Evolutionary conservation across 2,888 invertebrate genomes (phyloP).

Genomic region (Metellina segmentata): DNA sequence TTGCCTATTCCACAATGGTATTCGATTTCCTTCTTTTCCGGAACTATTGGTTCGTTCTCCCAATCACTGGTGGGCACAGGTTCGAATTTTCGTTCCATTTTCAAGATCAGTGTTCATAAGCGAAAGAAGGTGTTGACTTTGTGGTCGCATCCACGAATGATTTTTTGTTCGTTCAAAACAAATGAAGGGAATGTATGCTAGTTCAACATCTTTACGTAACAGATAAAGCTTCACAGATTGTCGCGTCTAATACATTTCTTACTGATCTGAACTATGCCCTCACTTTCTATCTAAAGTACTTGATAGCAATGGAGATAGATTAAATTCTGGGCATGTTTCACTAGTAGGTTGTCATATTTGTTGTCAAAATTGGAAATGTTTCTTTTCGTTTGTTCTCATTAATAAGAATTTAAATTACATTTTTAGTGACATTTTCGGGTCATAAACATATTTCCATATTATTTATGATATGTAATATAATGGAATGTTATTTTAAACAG

Average conservation of each 20-base stretch:
- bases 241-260: background rate
- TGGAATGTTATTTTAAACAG: too few species aligned
- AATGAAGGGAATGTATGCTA: too few species aligned
- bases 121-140: background rate
- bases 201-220: background rate
- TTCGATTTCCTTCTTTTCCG: background rate
- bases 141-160: too few species aligned
- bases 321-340: background rate
- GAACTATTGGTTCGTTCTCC: background rate
- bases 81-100: slow-evolving; percentile 37
- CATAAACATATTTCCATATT: too few species aligned
- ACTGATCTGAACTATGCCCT: background rate
- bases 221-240: background rate
- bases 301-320: background rate
- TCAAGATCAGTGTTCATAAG: background rate
- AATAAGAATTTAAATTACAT: too few species aligned
- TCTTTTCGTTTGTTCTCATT: too few species aligned
- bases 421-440: too few species aligned
- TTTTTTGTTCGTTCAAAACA: too few species aligned
- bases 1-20: slow-evolving; percentile 77
- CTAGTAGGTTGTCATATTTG: too few species aligned
- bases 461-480: too few species aligned
- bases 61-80: slow-evolving; percentile 5
- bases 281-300: background rate
- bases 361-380: too few species aligned